These are phyloP conservation scores for Streptopelia turtur DNA, from an alignment of 2,797 vertebrate species.

Conservation along the genomic window DNA sequence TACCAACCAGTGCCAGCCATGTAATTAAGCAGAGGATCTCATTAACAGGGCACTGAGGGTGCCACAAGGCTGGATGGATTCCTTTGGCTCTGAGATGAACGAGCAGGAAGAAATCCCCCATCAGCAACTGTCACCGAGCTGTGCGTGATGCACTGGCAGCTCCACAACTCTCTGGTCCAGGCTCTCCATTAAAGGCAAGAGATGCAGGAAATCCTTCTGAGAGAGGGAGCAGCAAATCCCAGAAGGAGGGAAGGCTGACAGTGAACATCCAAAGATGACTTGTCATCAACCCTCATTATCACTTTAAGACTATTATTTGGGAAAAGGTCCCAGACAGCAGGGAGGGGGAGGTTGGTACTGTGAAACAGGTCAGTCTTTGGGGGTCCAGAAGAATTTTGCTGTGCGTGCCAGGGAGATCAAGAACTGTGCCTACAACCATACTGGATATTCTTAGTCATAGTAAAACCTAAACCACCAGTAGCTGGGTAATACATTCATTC, in stretches of 20 bases:
- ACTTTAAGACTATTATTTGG: neutral
- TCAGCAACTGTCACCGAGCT: neutral
- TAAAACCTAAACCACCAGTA: neutral
- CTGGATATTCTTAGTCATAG: neutral
- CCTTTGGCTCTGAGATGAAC: neutral
- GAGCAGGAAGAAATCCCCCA: neutral
- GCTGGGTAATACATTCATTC: fast-evolving
- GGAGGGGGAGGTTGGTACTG: neutral
- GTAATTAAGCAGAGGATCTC: neutral
- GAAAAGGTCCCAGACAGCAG: neutral
- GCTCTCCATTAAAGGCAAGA: neutral
- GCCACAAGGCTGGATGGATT: neutral
- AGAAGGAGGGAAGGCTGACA: neutral
- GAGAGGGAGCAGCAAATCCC: neutral
- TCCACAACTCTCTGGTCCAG: neutral
- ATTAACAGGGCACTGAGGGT: neutral
- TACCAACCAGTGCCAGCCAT: neutral
- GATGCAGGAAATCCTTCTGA: neutral
- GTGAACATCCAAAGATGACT: neutral
- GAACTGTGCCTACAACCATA: neutral
- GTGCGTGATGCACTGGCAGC: neutral
- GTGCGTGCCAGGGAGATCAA: neutral
- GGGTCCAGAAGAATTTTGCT: neutral
- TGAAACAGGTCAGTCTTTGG: neutral
- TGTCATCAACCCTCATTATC: neutral